These are phyloP conservation scores for Muscicapa adusta DNA, from an alignment of 2,113 vertebrate species.

Conservation along the genomic window DNA sequence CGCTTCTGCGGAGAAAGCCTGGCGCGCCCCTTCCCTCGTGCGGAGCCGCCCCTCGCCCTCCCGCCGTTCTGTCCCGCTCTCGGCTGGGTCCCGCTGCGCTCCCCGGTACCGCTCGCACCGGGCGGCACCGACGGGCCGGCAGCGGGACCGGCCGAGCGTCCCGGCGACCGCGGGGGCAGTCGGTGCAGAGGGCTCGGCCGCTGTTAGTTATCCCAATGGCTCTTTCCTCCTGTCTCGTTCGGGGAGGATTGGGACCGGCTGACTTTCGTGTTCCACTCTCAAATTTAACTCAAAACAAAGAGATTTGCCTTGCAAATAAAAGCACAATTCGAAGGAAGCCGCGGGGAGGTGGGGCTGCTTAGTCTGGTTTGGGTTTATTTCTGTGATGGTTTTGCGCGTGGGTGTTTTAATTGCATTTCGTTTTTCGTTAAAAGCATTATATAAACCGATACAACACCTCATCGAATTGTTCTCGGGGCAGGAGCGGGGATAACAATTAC, in stretches of 20 bases:
- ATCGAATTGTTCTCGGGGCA: constrained; percentile 20
- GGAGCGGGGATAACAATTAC: background rate
- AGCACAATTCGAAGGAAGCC: constrained; percentile 1
- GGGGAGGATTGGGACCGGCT: background rate
- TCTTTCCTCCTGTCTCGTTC: background rate
- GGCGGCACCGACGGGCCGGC: background rate
- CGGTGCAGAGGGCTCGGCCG: background rate
- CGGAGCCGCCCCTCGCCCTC: background rate
- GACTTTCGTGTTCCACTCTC: background rate
- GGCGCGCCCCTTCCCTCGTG: background rate
- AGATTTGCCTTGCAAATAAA: constrained; percentile 41
- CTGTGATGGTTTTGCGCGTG: constrained; percentile 51
- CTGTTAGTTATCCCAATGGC: background rate
- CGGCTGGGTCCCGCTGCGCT: background rate
- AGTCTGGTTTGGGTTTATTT: constrained; percentile 21
- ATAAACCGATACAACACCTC: constrained; percentile 40
- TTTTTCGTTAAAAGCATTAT: constrained; percentile 52
- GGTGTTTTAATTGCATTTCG: constrained; percentile 60
- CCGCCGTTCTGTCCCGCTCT: background rate
- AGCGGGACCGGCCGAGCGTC: background rate
- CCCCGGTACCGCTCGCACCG: background rate
- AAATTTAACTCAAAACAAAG: constrained; percentile 37
- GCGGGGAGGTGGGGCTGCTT: background rate
- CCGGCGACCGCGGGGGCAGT: background rate
- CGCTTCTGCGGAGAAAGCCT: background rate